Percentiles rank a stretch among this genome's conserved stretches.
Conservation (phyloP, 2,888 invertebrate species). For the Labia minor region DNA sequence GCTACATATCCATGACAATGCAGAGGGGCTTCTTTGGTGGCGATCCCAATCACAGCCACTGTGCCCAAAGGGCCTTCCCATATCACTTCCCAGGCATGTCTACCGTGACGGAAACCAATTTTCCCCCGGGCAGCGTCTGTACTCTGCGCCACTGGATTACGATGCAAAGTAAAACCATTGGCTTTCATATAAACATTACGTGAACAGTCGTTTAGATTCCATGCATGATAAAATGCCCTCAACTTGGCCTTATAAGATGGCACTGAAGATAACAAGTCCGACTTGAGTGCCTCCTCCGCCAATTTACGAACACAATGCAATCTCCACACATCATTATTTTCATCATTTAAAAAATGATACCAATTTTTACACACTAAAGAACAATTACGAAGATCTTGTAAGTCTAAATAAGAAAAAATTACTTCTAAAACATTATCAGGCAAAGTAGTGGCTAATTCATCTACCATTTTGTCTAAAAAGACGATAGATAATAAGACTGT, state of each 20-base stretch:
- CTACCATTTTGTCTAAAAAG: conserved; percentile 41
- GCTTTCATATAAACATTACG: conserved; percentile 93
- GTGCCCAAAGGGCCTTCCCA: conserved; percentile 98
- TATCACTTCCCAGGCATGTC: conserved; percentile 96
- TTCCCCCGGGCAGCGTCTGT: conserved; percentile 89
- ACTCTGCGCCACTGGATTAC: conserved; percentile 97
- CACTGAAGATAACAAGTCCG: conserved; percentile 78
- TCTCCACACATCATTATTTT: conserved; percentile 93
- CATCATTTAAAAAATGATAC: conserved; percentile 80
- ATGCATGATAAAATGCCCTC: conserved; percentile 85
- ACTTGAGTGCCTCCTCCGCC: conserved; percentile 78
- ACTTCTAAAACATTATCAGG: conserved; percentile 75
- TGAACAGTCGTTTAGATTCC: conserved; percentile 96
- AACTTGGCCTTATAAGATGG: conserved; percentile 88
- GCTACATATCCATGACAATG: conserved; percentile 94
- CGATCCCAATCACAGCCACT: conserved; percentile 92
- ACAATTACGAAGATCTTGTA: conserved; percentile 78
- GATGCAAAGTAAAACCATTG: conserved; percentile 93
- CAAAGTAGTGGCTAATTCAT: conserved; percentile 52
- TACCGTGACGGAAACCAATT: conserved; percentile 79
- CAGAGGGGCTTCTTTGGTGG: conserved; percentile 85
- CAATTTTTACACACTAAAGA: conserved; percentile 87
- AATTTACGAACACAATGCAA: conserved; percentile 76
- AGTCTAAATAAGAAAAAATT: conserved; percentile 81
- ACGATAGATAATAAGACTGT: conserved; percentile 22